These are phyloP conservation scores for Triops cancriformis DNA, from an alignment of 1,140 invertebrate genomes.

Conservation along the genomic window DNA sequence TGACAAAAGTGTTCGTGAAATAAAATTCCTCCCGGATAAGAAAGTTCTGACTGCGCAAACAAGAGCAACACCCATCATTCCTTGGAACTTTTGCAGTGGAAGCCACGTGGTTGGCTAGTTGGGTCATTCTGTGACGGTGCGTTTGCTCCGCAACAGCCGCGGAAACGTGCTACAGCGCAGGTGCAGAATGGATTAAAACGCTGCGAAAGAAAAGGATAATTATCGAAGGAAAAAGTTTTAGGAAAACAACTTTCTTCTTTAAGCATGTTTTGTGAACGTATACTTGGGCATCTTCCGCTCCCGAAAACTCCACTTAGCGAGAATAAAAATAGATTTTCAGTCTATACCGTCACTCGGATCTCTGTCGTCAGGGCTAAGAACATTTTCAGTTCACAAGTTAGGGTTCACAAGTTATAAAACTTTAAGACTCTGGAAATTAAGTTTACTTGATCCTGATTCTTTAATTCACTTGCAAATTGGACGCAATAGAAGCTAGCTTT, in stretches of 20 bases:
- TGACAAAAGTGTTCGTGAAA: no score
- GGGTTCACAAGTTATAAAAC: no score
- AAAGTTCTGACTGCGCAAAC: no score
- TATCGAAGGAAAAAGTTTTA: no score
- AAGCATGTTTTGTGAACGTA: background rate
- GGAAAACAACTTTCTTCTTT: background rate
- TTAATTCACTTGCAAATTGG: no score
- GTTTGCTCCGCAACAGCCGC: background rate
- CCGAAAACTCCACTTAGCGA: background rate
- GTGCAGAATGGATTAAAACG: background rate
- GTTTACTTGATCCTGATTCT: no score
- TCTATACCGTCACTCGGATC: background rate
- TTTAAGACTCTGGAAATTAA: no score
- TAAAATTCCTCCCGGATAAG: no score
- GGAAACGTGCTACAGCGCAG: background rate
- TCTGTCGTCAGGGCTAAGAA: conserved; percentile 1
- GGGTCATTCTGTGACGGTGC: background rate
- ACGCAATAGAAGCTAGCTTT: no score
- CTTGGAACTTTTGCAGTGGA: background rate
- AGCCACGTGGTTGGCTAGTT: background rate
- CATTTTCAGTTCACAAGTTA: background rate
- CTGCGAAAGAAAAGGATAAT: background rate
- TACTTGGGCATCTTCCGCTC: background rate
- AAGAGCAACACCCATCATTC: no score
- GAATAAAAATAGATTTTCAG: background rate